phyloP scores from a whole-genome alignment of 1,140 invertebrate species.

The Pomacea maculata region DNA sequence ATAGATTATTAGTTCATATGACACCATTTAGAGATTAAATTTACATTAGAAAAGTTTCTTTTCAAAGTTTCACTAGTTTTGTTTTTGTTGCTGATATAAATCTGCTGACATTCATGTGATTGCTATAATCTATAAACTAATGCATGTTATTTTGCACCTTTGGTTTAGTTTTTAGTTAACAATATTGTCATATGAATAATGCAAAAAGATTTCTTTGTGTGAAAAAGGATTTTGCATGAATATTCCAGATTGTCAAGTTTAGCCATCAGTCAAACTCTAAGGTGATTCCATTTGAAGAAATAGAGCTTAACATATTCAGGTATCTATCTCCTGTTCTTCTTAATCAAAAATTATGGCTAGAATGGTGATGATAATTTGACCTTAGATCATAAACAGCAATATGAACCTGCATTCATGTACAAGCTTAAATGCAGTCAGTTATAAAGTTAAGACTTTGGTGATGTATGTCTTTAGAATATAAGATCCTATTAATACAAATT shows the following conservation, averaged over 20 bases:
- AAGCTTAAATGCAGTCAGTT: neutral
- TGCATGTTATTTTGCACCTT: too few relatives aligned
- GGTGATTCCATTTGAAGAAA: slow-evolving; percentile 32
- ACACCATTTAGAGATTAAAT: too few relatives aligned
- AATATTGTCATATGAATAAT: too few relatives aligned
- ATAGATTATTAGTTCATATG: too few relatives aligned
- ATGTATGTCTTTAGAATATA: too few relatives aligned
- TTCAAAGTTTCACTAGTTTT: too few relatives aligned
- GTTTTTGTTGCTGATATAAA: neutral
- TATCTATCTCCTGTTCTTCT: neutral
- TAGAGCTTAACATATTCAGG: slow-evolving; percentile 30
- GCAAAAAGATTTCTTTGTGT: slow-evolving; percentile 7
- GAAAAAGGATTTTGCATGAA: neutral
- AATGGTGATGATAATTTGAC: neutral
- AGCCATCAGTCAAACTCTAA: slow-evolving; percentile 28
- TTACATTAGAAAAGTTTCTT: too few relatives aligned
- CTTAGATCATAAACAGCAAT: too few relatives aligned
- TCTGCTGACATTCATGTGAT: neutral
- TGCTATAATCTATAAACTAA: too few relatives aligned
- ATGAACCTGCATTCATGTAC: neutral
- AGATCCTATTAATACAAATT: too few relatives aligned
- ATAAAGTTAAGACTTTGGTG: too few relatives aligned
- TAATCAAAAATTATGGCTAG: neutral
- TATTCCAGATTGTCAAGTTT: slow-evolving; percentile 48
- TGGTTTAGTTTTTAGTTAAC: too few relatives aligned